Base-by-base conservation (phyloP, 2,113 vertebrate genomes). In the Scomber japonicus region DNA sequence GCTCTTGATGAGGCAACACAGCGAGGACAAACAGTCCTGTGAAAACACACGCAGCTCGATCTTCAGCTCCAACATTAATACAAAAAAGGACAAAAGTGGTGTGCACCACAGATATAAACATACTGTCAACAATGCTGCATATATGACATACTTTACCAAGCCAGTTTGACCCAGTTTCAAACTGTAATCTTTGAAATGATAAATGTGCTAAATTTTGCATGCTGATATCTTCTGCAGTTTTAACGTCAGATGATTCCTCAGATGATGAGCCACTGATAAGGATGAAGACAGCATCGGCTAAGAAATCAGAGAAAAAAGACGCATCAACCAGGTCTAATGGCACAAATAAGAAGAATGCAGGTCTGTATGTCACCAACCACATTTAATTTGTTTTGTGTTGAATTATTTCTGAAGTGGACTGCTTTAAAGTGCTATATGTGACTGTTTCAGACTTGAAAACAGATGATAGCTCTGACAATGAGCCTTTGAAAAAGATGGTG, bases 251-350 rank as follows among this genome's bases (percentile, higher is more conserved):
- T 57, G 62, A 70, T 61, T 85, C 84, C 2, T 90, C 91, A 8
- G 92, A 92, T 2, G 87, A 93, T 1, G 78, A 91, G 49, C 86
- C 89, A 21, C 56, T 90, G 17, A 81, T 75, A 11, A 83, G 81
- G 17, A 19, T 4, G 53, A 89, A 83, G 50, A 75, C 48, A 57
- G 11, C 61, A 31, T 3, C 57, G 46, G 61, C 62, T 4, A 64
- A 75, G 24, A 82, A 83, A 50, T 10, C 59, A 16, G 62, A 46
- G 65, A 81, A 69, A 64, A 84, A 81, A 35, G 71, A 67, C 17
- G 46, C 27, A 0, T 35, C 76, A 19, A 35, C 35, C 54, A 78
- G 12, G 60, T 80, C 80, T n/a, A 78, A 81, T 13, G 65, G 78
- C 71, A 75, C 59, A 61, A 82, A 78, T 12, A 66, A 69, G 16